Base-by-base conservation (phyloP, 1,140 invertebrate species). In the Sycophila sp. region DNA sequence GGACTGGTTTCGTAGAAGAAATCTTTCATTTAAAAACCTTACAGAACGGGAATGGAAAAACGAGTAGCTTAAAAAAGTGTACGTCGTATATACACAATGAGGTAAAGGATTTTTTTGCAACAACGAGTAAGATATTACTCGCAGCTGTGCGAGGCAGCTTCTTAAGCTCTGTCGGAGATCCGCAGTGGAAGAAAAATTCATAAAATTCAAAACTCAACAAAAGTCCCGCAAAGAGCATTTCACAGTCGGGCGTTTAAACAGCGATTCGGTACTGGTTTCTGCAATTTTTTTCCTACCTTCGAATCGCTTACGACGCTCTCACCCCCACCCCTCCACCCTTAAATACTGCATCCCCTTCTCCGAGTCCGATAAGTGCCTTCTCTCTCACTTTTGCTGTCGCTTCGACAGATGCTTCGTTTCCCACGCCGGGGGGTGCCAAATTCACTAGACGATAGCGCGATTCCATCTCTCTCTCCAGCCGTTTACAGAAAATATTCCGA, bases 401-500 rank as follows among this genome's bases (percentile, higher is more conserved):
- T 64, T 72, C 45, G 65, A 55, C 49, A 65, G 63, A 49, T 65
- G 63, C 49, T 65, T 38, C 36, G 34, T 65, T 65, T 65, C 63
- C 30, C 63, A 55, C 49, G 36, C 26, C 24, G 38, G 40, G 58
- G 4, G n/a, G 24, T 40, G 58, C 38, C 45, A 62, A 62, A 32
- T 28, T 62, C 38, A 15, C 2, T 34, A 10, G 15, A 26, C 32
- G 1, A 2, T 13, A 45, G 22, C 22, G 10, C 24, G 24, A 13
- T n/a, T n/a, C n/a, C n/a, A 30, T 63, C 66, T 72, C 67, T 71
- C 42, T 58, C 60, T 76, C 51, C 32, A 71, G 28, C 62, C 30
- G 59, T 22, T 34, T 47, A 49, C 59, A 36, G 42, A 38, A 53
- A 65, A 65, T 65, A 64, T 65, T 53, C 22, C 62, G 11, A 65